A percentile compares a stretch with the other conserved stretches of the same genome.
These are phyloP conservation scores for Pomacea canaliculata DNA, from an alignment of 2,888 invertebrate genomes.

Conservation along the genomic window DNA sequence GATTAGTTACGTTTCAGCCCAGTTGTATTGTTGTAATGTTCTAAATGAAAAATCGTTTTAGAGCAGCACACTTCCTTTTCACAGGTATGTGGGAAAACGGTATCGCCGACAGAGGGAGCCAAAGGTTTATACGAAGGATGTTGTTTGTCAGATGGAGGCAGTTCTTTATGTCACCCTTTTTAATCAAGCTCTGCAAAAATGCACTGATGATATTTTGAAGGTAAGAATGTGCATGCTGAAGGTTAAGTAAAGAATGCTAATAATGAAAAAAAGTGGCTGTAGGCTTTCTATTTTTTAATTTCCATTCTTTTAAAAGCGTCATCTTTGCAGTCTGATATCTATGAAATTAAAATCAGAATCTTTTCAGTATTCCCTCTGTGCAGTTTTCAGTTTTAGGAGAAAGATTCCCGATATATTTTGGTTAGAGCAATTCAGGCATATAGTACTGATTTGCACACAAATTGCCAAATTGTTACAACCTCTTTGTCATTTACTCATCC, in stretches of 20 bases:
- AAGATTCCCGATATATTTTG: too few species aligned
- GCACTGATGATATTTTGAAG: slow-evolving; percentile 22
- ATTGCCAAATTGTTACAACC: background rate
- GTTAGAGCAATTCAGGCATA: too few species aligned
- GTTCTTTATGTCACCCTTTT: slow-evolving; percentile 37
- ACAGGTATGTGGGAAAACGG: slow-evolving; percentile 40
- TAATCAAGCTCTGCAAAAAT: slow-evolving; percentile 33
- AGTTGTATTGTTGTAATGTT: too few species aligned
- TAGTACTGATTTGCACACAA: too few species aligned
- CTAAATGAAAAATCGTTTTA: too few species aligned
- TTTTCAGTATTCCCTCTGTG: too few species aligned
- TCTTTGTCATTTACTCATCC: background rate
- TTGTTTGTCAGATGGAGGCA: slow-evolving; percentile 38
- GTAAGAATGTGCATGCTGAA: background rate
- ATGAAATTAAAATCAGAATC: too few species aligned
- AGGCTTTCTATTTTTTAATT: background rate
- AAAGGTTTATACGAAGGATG: slow-evolving; percentile 36
- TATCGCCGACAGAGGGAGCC: slow-evolving; percentile 25
- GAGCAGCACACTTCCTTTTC: too few species aligned
- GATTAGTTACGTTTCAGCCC: too few species aligned
- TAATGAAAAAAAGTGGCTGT: background rate
- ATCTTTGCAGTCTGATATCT: too few species aligned
- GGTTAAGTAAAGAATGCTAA: background rate
- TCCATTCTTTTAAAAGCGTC: too few species aligned
- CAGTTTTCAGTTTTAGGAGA: too few species aligned